Base-by-base conservation (phyloP, 2,888 invertebrate genomes). In the Emesis russula region DNA sequence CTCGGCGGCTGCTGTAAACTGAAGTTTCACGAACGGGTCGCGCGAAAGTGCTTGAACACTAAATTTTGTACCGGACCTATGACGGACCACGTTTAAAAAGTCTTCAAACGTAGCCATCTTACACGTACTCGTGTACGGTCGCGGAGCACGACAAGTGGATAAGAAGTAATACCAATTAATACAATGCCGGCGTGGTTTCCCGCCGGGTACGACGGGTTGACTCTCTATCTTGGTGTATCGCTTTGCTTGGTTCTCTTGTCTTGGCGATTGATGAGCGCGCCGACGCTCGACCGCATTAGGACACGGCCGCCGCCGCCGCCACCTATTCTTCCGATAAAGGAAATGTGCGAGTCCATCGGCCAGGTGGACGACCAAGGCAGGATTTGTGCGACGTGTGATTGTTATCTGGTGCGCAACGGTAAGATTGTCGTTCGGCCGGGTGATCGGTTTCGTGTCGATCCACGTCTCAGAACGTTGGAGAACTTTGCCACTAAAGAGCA, bases 381-480 rank as follows among this genome's bases (percentile, higher is more conserved):
- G 18, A 71, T 71, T 36, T 33, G n/a, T 38, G 71, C 71, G 7
- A 33, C n/a, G 36, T 38, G 36, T 38, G 58, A 63, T 63, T 63
- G 58, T 63, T 63, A 63, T 63, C 18, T 63, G 18, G 58, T 63
- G 58, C 58, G 58, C 9, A 63, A 63, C 7, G 58, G 58, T 6
- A 63, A 63, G 58, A 2, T 36, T 6, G 36, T 36, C 36, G 36
- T 36, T 36, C 36, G 36, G 36, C 36, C 36, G 36, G 71, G 71
- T 33, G 36, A 71, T 15, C 31, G 71, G 38, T 33, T 71, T 33
- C 71, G 71, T 71, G 38, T 71, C 71, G 71, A 71, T 71, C 71
- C 71, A n/a, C 71, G 71, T 36, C 71, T 71, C 71, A 71, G 71
- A n/a, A 71, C 71, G 25, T 38, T 71, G 36, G 33, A 71, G n/a